A percentile compares a stretch with the other conserved stretches of the same genome.
Conservation (phyloP, 1,140 invertebrate species). For the Thaumetopoea pityocampa region DNA sequence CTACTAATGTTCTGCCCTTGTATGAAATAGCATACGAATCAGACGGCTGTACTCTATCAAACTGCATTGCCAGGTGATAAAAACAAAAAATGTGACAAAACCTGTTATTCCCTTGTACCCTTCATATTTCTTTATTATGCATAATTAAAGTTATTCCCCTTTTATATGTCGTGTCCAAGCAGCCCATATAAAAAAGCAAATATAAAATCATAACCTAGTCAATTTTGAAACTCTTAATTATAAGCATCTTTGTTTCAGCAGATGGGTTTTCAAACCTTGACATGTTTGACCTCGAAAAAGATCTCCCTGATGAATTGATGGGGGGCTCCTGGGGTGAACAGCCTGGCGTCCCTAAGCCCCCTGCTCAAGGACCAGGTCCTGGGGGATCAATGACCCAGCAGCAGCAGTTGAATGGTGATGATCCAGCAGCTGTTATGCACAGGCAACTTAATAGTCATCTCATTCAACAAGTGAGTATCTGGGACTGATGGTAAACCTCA, state of each 20-base stretch:
- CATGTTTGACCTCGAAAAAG: conserved; percentile 92
- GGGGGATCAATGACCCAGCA: conserved; percentile 74
- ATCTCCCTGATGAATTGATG: conserved; percentile 94
- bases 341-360: conserved; percentile 81
- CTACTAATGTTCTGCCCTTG: too few species aligned
- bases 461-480: conserved; percentile 78
- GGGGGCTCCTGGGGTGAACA: conserved; percentile 83
- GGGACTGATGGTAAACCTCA: conserved; percentile 38
- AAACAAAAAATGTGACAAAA: too few species aligned
- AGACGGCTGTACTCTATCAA: too few species aligned
- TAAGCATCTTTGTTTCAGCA: conserved; percentile 46
- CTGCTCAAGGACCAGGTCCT: conserved; percentile 85
- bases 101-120: too few species aligned
- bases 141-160: too few species aligned
- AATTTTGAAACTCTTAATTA: not conserved
- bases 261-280: conserved; percentile 87
- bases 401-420: conserved; percentile 82
- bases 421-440: conserved; percentile 76
- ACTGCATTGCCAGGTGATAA: too few species aligned
- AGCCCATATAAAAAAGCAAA: too few species aligned
- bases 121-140: too few species aligned
- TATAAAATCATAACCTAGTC: too few species aligned
- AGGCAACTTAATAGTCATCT: conserved; percentile 81
- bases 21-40: too few species aligned
- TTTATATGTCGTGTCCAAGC: too few species aligned